phyloP scores from a whole-genome alignment of 2,113 vertebrate genomes.

The Calyptomena viridis region DNA sequence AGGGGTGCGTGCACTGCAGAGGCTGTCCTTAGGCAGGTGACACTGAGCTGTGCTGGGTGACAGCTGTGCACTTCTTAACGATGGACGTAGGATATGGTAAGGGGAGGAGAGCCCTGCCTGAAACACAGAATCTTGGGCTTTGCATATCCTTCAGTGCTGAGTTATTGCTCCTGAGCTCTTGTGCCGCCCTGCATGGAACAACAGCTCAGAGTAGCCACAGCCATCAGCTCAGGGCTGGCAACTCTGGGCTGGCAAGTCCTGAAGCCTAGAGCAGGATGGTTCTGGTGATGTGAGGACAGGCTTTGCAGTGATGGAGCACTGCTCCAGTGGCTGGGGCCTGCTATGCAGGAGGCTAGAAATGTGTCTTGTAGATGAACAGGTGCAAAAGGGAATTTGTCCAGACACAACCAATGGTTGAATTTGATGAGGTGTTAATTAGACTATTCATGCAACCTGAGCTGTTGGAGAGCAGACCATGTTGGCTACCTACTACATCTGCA shows the following conservation, averaged over 20 bases:
- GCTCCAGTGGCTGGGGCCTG: background rate
- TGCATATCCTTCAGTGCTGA: background rate
- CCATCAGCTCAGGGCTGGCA: background rate
- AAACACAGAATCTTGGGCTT: background rate
- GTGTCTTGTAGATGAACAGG: slow-evolving; percentile 28
- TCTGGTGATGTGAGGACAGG: background rate
- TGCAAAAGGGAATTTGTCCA: slow-evolving; percentile 60
- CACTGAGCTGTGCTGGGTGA: background rate
- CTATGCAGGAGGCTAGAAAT: background rate
- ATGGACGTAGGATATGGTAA: background rate
- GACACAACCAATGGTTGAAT: slow-evolving; percentile 20
- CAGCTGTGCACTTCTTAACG: background rate
- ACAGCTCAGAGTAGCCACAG: background rate
- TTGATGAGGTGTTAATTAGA: slow-evolving; percentile 75
- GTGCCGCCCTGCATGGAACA: background rate
- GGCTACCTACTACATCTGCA: background rate
- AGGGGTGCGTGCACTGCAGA: background rate
- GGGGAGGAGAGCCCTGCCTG: background rate
- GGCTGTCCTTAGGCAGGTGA: background rate
- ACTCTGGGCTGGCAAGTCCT: background rate
- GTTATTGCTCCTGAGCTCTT: background rate
- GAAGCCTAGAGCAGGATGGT: background rate
- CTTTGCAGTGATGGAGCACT: background rate
- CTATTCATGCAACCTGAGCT: slow-evolving; percentile 57
- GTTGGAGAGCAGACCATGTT: slow-evolving; percentile 1